These are phyloP conservation scores for Cotesia typhae DNA, from an alignment of 1,140 invertebrate genomes.

Conservation along the genomic window DNA sequence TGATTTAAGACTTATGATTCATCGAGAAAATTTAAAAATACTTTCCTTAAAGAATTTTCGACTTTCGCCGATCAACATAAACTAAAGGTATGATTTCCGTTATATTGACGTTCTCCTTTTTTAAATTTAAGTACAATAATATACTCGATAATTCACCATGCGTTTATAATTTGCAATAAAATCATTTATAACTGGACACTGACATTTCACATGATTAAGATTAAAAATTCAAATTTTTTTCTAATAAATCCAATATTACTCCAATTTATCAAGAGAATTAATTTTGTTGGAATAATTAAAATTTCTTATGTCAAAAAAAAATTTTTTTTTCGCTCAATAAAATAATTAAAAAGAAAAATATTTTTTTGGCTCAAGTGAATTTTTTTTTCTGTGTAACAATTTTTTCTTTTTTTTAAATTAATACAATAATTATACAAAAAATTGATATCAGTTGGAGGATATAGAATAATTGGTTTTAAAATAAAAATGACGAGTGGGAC, in stretches of 20 bases:
- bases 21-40: too few species aligned
- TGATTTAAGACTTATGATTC: too few species aligned
- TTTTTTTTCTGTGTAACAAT: too few species aligned
- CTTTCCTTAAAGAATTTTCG: too few species aligned
- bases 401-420: not conserved
- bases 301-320: too few species aligned
- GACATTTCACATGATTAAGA: slow-evolving; percentile 52
- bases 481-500: slow-evolving; percentile 16
- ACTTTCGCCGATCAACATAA: too few species aligned
- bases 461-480: not conserved
- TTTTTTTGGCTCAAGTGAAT: too few species aligned
- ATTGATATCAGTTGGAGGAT: not conserved
- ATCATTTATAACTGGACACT: slow-evolving; percentile 32
- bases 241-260: not conserved
- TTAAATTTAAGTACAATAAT: not conserved
- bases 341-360: too few species aligned
- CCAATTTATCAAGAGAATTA: too few species aligned
- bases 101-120: too few species aligned
- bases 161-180: slow-evolving; percentile 37
- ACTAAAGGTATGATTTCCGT: slow-evolving; percentile 5
- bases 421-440: not conserved
- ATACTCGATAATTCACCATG: not conserved
- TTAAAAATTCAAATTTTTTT: slow-evolving; percentile 37
- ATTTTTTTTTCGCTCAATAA: too few species aligned
- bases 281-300: too few species aligned